Conservation (phyloP, 2,888 invertebrate genomes). For the Ceraclea dissimilis region DNA sequence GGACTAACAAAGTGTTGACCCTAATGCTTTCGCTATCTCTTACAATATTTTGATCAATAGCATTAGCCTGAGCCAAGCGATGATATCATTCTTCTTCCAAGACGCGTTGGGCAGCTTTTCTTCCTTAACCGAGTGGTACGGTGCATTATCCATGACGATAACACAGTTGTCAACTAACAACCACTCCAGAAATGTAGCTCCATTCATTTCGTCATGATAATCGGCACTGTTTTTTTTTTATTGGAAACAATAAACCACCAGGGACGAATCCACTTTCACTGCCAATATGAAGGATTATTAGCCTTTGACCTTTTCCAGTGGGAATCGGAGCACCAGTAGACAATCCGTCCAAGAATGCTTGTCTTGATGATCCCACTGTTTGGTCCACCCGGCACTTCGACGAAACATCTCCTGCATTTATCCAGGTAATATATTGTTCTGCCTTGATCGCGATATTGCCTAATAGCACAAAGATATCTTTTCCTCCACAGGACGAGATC, state of each 20-base stretch:
- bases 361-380: background rate
- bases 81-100: background rate
- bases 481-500: background rate
- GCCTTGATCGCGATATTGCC: background rate
- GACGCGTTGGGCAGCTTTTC: background rate
- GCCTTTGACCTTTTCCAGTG: background rate
- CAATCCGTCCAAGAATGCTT: background rate
- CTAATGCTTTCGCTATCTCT: no score
- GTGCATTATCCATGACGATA: background rate
- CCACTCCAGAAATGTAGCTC: background rate
- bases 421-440: background rate
- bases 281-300: background rate
- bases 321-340: background rate
- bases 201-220: conserved; percentile 1
- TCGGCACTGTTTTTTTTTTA: conserved; percentile 1
- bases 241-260: background rate
- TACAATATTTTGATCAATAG: no score
- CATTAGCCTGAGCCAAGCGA: background rate
- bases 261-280: background rate
- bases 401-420: background rate
- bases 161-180: background rate
- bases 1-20: no score
- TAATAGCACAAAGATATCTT: background rate
- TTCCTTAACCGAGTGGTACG: conserved; percentile 16
- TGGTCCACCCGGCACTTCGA: background rate